Evolutionary conservation across 2,888 invertebrate species (phyloP).

Genomic region (Lepidocyrtoides sp.): DNA sequence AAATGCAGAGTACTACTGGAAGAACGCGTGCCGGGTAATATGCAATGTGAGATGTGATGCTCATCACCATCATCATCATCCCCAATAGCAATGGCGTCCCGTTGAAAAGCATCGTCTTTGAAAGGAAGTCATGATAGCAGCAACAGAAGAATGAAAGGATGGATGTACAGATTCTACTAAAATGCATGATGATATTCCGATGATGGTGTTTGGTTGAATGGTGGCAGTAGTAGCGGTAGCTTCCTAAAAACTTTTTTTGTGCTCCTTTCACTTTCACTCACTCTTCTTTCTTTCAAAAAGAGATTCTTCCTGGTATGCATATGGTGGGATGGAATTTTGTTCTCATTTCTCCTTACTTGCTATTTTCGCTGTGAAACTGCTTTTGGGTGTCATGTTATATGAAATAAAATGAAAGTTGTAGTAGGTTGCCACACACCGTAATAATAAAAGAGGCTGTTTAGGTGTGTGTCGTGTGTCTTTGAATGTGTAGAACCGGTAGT

Average conservation of each 20-base stretch:
- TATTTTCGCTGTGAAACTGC: background rate
- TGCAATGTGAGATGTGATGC: constrained; percentile 10
- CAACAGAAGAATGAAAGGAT: background rate
- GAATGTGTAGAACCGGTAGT: constrained; percentile 1
- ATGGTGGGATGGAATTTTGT: constrained; percentile 16
- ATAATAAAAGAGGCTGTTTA: constrained; percentile 59
- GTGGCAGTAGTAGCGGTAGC: too few species aligned
- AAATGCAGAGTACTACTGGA: background rate
- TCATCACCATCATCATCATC: background rate
- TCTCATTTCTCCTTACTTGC: constrained; percentile 11
- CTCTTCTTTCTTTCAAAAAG: constrained; percentile 28
- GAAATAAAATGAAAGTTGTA: constrained; percentile 54
- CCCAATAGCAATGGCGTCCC: too few species aligned
- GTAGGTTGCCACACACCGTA: background rate
- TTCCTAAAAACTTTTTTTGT: constrained; percentile 41
- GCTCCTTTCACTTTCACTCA: background rate
- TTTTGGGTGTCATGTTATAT: constrained; percentile 59
- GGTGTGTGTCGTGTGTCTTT: too few species aligned
- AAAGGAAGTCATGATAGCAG: background rate
- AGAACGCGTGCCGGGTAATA: constrained; percentile 46
- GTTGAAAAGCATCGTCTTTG: constrained; percentile 1
- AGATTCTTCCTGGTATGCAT: constrained; percentile 46
- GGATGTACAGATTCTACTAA: constrained; percentile 22
- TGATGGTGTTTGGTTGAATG: constrained; percentile 20
- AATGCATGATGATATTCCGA: constrained; percentile 32